Percentiles rank a stretch among this genome's conserved stretches.
Evolutionary conservation across 2,888 invertebrate genomes (phyloP).

Genomic region (Ophioninae sp.): DNA sequence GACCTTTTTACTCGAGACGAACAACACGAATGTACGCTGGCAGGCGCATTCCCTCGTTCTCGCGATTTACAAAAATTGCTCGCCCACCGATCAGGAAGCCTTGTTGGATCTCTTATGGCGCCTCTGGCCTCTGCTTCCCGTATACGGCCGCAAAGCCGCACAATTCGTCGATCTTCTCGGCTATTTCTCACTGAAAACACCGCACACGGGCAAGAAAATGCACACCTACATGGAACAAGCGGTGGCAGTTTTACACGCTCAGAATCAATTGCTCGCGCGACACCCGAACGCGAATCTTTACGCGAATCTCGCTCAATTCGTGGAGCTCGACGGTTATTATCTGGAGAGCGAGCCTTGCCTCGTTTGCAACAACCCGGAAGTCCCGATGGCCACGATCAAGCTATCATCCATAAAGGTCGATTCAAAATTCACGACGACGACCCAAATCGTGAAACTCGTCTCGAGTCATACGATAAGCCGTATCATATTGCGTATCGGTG

Average conservation of each 20-base stretch:
- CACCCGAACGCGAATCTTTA: slow-evolving; percentile 98
- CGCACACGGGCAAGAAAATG: slow-evolving; percentile 86
- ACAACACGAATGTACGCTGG: slow-evolving; percentile 96
- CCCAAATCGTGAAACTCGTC: slow-evolving; percentile 97
- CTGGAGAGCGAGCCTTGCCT: slow-evolving; percentile 98
- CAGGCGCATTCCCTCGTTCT: slow-evolving; percentile 94
- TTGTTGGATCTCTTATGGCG: slow-evolving; percentile 94
- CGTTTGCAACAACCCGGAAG: slow-evolving; percentile 98
- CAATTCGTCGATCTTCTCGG: slow-evolving; percentile 98
- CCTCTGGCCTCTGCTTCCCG: slow-evolving; percentile 94
- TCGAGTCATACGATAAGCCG: slow-evolving; percentile 98
- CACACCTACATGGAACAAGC: slow-evolving; percentile 92
- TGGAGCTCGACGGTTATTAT: slow-evolving; percentile 97
- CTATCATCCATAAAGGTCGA: slow-evolving; percentile 96
- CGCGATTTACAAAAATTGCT: slow-evolving; percentile 93
- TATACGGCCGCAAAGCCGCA: slow-evolving; percentile 95
- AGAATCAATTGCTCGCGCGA: slow-evolving; percentile 93
- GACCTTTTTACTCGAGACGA: slow-evolving; percentile 96
- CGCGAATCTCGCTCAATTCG: slow-evolving; percentile 94
- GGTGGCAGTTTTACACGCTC: slow-evolving; percentile 91
- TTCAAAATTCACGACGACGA: slow-evolving; percentile 98
- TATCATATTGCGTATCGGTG: slow-evolving; percentile 95
- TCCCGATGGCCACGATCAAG: slow-evolving; percentile 94
- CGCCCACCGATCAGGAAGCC: slow-evolving; percentile 88
- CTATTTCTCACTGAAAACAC: slow-evolving; percentile 94